Percentiles rank a stretch among this genome's conserved stretches.
These are phyloP conservation scores for Antheraea yamamai DNA, from an alignment of 2,888 invertebrate species.

Conservation along the genomic window DNA sequence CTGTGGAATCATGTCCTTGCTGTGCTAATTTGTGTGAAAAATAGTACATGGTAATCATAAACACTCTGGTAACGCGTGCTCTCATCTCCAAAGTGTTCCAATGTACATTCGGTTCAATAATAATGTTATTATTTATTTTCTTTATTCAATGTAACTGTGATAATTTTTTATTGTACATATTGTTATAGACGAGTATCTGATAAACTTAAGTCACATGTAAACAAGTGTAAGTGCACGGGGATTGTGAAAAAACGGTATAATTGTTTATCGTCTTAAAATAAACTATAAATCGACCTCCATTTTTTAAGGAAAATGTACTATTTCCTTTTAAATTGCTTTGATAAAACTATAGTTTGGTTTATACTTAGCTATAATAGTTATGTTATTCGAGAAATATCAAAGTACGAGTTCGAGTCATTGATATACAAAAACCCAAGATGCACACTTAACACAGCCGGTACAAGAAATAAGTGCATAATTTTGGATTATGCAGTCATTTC, in stretches of 20 bases:
- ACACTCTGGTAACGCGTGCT: constrained; percentile 18
- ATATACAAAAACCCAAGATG: too few species aligned
- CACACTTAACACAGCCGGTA: too few species aligned
- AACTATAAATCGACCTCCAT: neutral
- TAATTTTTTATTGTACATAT: constrained; percentile 6
- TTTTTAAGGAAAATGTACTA: neutral
- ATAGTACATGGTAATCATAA: constrained; percentile 12
- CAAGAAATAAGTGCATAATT: too few species aligned
- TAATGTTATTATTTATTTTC: neutral
- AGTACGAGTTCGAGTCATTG: too few species aligned
- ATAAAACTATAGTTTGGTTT: neutral
- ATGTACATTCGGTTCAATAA: neutral
- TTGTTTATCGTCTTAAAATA: neutral
- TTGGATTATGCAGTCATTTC: too few species aligned
- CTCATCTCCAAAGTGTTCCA: neutral
- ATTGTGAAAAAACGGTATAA: neutral
- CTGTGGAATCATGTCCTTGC: constrained; percentile 19
- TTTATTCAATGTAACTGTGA: neutral
- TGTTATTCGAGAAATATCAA: too few species aligned
- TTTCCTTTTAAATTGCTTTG: neutral
- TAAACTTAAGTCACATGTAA: neutral
- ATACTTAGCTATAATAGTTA: neutral
- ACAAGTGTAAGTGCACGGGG: neutral
- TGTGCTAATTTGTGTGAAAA: constrained; percentile 19
- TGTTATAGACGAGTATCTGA: neutral